Conservation (phyloP, 2,888 invertebrate genomes). For the Agonopterix arenella region DNA sequence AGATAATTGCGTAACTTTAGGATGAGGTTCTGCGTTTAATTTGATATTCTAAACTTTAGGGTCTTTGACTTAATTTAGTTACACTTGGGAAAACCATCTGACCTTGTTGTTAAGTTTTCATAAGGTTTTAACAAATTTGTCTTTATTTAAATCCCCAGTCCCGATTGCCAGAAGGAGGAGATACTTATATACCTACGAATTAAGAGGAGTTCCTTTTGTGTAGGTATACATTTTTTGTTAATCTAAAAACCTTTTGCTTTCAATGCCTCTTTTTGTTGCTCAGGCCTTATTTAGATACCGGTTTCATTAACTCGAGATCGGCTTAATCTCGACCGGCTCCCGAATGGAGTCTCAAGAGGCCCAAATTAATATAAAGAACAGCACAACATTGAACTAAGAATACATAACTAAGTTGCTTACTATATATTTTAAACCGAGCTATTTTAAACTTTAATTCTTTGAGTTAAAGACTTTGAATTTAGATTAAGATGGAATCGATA, state of each 20-base stretch:
- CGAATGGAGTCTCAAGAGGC: slow-evolving; percentile 58
- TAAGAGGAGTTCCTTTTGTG: no score
- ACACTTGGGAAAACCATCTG: not conserved
- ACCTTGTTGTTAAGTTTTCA: no score
- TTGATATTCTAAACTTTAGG: slow-evolving; percentile 7
- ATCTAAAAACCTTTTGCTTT: not conserved
- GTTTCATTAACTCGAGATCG: slow-evolving; percentile 59
- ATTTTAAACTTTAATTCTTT: slow-evolving; percentile 22
- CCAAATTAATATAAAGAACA: slow-evolving; percentile 70
- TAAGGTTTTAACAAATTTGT: not conserved
- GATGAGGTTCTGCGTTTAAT: slow-evolving; percentile 3
- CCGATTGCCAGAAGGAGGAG: no score
- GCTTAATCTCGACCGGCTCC: slow-evolving; percentile 54
- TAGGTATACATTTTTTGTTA: not conserved
- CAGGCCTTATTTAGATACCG: slow-evolving; percentile 35
- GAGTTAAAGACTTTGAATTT: slow-evolving; percentile 14
- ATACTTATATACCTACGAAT: no score
- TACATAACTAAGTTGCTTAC: slow-evolving; percentile 4
- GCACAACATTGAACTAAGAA: slow-evolving; percentile 37
- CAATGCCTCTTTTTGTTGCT: slow-evolving; percentile 1
- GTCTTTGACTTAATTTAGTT: not conserved
- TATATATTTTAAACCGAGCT: not conserved
- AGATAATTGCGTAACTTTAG: slow-evolving; percentile 10
- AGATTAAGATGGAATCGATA: slow-evolving; percentile 8
- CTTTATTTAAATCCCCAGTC: not conserved